Evolutionary conservation across 2,797 vertebrate genomes (phyloP).

Genomic region (Thripadectes ignobilis): DNA sequence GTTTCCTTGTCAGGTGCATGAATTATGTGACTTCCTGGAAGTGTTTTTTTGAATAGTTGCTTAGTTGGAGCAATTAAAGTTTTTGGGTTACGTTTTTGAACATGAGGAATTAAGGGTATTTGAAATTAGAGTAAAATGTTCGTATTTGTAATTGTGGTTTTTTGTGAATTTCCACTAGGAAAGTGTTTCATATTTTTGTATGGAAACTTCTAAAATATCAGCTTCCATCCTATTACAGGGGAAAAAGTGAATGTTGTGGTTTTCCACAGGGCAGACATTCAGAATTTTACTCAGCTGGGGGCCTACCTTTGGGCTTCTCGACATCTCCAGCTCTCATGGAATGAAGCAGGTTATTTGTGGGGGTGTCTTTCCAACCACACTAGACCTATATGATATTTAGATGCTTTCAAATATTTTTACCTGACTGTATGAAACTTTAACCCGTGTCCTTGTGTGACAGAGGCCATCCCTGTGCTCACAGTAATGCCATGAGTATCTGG

Average conservation of each 20-base stretch:
- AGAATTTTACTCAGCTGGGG: not conserved
- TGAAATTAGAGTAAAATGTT: not conserved
- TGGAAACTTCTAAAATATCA: not conserved
- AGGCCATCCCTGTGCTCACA: not conserved
- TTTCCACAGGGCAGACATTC: not conserved
- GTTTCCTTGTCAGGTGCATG: not conserved
- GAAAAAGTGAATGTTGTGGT: not conserved
- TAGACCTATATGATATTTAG: not conserved
- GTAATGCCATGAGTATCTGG: not conserved
- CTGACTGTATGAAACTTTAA: not conserved
- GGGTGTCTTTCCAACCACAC: not conserved
- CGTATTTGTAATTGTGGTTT: not conserved
- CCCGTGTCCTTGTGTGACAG: not conserved
- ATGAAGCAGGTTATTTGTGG: not conserved
- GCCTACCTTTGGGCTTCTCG: not conserved
- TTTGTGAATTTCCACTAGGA: not conserved
- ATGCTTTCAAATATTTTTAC: not conserved
- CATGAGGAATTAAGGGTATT: not conserved
- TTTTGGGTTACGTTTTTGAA: not conserved
- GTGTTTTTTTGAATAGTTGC: not conserved
- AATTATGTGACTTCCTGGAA: not conserved
- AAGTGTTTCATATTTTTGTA: not conserved
- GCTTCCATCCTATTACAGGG: not conserved
- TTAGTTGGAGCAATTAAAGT: not conserved
- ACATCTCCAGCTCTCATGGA: not conserved